Conservation (phyloP, 2,888 invertebrate species). For the Volucella zonaria region DNA sequence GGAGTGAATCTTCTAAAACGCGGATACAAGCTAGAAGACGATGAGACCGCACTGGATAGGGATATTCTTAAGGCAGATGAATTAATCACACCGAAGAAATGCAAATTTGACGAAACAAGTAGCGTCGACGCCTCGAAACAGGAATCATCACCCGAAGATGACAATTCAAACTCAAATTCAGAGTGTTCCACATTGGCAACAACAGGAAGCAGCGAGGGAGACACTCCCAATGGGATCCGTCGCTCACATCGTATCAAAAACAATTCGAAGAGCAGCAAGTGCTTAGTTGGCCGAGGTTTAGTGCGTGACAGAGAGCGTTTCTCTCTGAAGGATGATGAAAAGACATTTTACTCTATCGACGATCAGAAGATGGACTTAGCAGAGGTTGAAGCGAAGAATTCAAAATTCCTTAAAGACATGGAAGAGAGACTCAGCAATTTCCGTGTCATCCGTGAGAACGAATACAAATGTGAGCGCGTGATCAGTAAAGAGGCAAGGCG, state of each 20-base stretch:
- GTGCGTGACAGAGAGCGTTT: slow-evolving; percentile 84
- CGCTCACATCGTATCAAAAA: slow-evolving; percentile 90
- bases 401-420: slow-evolving; percentile 82
- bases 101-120: slow-evolving; percentile 43
- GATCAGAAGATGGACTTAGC: slow-evolving; percentile 79
- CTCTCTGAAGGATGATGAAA: slow-evolving; percentile 79
- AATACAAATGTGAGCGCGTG: slow-evolving; percentile 92
- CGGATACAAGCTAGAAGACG: slow-evolving; percentile 78
- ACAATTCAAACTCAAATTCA: slow-evolving; percentile 68
- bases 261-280: slow-evolving; percentile 84
- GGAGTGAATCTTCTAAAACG: slow-evolving; percentile 80
- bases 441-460: slow-evolving; percentile 91
- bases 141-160: slow-evolving; percentile 64
- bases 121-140: slow-evolving; percentile 45
- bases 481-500: slow-evolving; percentile 94
- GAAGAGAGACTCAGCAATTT: slow-evolving; percentile 87
- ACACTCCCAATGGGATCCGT: slow-evolving; percentile 83
- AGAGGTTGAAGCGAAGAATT: slow-evolving; percentile 80
- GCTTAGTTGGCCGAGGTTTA: slow-evolving; percentile 85
- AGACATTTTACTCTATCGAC: slow-evolving; percentile 81
- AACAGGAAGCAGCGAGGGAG: slow-evolving; percentile 54
- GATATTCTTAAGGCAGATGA: slow-evolving; percentile 47
- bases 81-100: slow-evolving; percentile 47
- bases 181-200: slow-evolving; percentile 48
- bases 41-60: slow-evolving; percentile 49